A percentile compares a stretch with the other conserved stretches of the same genome.
phyloP scores from a whole-genome alignment of 2,113 vertebrate genomes.

The Microcebus tavaratra region DNA sequence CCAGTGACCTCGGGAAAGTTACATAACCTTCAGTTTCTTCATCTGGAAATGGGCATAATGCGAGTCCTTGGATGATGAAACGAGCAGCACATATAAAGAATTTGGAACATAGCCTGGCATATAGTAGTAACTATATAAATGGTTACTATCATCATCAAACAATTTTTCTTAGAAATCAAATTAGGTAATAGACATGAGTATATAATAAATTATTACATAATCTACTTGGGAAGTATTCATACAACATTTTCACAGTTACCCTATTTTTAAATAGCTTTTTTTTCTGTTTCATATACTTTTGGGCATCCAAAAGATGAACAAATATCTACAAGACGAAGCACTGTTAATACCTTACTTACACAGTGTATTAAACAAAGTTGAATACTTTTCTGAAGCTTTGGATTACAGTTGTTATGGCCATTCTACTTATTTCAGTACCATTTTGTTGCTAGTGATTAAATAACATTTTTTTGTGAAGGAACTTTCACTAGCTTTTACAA shows the following conservation, averaged over 20 bases:
- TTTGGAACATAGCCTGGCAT: background rate
- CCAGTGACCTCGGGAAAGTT: background rate
- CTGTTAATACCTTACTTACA: background rate
- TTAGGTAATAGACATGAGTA: background rate
- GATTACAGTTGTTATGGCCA: background rate
- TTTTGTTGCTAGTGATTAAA: background rate
- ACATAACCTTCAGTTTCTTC: background rate
- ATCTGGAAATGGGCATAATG: background rate
- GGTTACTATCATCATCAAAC: background rate
- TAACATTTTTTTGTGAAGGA: constrained; percentile 14
- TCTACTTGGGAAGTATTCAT: background rate
- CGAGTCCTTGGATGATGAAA: background rate
- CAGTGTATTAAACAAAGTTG: background rate
- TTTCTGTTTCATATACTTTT: constrained; percentile 4
- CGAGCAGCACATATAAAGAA: background rate
- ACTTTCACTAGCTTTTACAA: constrained; percentile 7
- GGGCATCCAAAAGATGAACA: background rate
- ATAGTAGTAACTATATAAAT: background rate
- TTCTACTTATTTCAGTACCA: background rate
- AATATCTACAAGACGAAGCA: background rate
- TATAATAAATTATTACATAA: background rate
- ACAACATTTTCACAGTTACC: background rate
- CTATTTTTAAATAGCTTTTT: background rate
- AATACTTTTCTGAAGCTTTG: background rate
- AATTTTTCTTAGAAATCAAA: background rate